phyloP scores from a whole-genome alignment of 2,113 vertebrate species.

The Okapia johnstoni region DNA sequence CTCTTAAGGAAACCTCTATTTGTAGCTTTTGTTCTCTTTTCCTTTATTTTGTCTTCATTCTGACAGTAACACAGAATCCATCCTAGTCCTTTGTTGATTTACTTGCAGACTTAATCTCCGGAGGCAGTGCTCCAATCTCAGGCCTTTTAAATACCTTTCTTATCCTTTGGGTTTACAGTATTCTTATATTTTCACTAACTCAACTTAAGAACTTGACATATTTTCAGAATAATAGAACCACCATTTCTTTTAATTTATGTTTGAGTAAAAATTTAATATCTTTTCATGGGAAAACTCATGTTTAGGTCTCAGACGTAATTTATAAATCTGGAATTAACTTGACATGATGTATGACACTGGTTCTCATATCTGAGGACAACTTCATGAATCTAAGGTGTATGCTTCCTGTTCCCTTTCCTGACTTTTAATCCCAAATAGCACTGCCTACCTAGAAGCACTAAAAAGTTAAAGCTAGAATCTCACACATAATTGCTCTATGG shows the following conservation, averaged over 20 bases:
- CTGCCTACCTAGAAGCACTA: not conserved
- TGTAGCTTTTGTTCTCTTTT: not conserved
- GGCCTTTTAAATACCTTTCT: constrained; percentile 22
- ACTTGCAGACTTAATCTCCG: constrained; percentile 25
- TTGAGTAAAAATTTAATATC: not conserved
- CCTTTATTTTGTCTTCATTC: not conserved
- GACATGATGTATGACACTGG: not conserved
- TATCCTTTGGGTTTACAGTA: not conserved
- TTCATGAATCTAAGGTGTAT: not conserved
- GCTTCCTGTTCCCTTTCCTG: not conserved
- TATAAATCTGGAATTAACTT: not conserved
- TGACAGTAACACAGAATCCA: not conserved
- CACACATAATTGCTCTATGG: not conserved
- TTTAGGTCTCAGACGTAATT: not conserved
- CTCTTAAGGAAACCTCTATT: not conserved
- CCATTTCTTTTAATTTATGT: constrained; percentile 19
- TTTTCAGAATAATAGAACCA: not conserved
- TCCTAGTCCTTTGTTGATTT: not conserved
- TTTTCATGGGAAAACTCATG: not conserved
- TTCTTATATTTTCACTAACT: constrained; percentile 19
- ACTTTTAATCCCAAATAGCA: not conserved
- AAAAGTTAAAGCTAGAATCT: not conserved
- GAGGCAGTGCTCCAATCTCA: not conserved
- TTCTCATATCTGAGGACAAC: not conserved
- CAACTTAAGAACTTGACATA: constrained; percentile 27